Evolutionary conservation across 2,113 vertebrate species (phyloP).

Genomic region (Eulacestoma nigropectus): DNA sequence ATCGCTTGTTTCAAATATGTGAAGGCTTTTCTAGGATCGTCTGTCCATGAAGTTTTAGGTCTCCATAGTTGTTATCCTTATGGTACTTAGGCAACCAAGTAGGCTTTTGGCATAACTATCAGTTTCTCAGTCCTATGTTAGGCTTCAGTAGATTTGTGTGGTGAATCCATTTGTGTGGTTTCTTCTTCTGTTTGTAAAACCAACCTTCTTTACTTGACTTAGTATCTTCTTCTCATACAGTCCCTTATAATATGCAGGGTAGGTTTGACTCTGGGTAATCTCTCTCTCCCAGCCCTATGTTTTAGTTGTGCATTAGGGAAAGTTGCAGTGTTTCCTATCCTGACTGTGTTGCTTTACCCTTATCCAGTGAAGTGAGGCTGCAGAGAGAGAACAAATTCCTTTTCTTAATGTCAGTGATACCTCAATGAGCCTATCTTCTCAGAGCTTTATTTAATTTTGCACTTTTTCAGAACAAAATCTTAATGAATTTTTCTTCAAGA

Average conservation of each 20-base stretch:
- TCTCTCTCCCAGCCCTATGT: background rate
- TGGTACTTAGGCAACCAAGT: background rate
- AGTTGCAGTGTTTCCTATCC: background rate
- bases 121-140: background rate
- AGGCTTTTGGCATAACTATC: background rate
- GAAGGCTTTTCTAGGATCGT: background rate
- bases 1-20: background rate
- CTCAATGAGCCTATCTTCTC: background rate
- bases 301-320: background rate
- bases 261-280: background rate
- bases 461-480: background rate
- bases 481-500: background rate
- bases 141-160: background rate
- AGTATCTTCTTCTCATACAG: background rate
- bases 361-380: background rate
- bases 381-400: background rate
- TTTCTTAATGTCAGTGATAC: background rate
- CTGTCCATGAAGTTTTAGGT: background rate
- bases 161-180: background rate
- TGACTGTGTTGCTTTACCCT: background rate
- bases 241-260: background rate
- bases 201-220: background rate
- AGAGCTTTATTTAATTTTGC: background rate
- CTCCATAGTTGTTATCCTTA: background rate
- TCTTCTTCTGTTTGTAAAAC: background rate